Evolutionary conservation across 2,797 vertebrate species (phyloP), one percentile per base, ranked within the genome.

Genomic region (Sebastes itinus): DNA sequence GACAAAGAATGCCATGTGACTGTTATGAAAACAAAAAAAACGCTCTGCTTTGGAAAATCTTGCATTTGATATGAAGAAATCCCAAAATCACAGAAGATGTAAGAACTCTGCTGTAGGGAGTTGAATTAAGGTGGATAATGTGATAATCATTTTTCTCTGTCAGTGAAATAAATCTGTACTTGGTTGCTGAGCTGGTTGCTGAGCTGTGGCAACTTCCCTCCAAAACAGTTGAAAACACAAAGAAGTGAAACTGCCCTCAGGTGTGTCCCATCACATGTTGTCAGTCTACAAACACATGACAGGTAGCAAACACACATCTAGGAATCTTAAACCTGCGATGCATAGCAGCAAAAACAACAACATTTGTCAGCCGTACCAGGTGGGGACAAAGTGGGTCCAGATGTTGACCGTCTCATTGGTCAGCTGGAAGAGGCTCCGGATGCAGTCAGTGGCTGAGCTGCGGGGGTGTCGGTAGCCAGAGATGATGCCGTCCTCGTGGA

Each of bases 341-440:
- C 4, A 14, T 1, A 5, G 6, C 13, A 32, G 27, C 32, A 23
- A 11, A 32, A 32, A 14, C 30, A 22, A n/a, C 1, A 14, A 22
- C 2, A 20, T n/a, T 14, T 6, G 16, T 14, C 60, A 55, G 23
- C 35, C 16, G 18, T 95, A 99, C 98, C 97, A 98, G 83, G 97
- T 96, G 5, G 98, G 97, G 61, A 99, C 72, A 62, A 99, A 96
- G 85, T 99, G 98, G 0, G 98, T 99, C 98, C 98, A 99, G 92
- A 99, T 97, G 89, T 99, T 99, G 46, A 99, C 93, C 0, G 98
- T 99, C 94, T 99, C 98, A 42, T 99, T 99, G 71, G 97, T 98
- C 95, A 98, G 95, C 81, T 97, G 97, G 91, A 99, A 99, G 87
- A 97, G 95, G 79, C 98, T 99, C 81, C 97, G 95, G 84, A 99